Evolutionary conservation across 2,888 invertebrate genomes (phyloP), one percentile per base, ranked within the genome.

Genomic region (Calliphora vomitoria): DNA sequence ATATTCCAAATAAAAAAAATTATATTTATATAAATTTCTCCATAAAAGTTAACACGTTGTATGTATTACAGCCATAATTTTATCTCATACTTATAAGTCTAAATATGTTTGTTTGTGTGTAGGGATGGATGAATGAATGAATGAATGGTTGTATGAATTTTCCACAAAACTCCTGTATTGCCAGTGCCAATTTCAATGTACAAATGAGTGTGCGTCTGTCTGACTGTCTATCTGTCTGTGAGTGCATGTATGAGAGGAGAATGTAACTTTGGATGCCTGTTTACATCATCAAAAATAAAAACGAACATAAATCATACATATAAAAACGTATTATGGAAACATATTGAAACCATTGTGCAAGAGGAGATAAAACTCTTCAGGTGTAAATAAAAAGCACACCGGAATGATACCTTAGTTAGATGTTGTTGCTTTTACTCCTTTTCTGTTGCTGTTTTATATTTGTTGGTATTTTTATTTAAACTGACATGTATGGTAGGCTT

Each of bases 271-370:
- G 38, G 10, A 25, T 66, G 53, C 31, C 75, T 47, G 31, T 66
- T n/a, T 10, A 66, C n/a, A 41, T 55, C 66, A 79, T 84, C 41
- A 58, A 58, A 66, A 68, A 72, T n/a, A 8, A 66, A 76, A 58
- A 53, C 6, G 35, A 50, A 66, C 68, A 84, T 84, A 79, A 84
- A 84, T 84, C 84, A 79, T 10, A 44, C 84, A 79, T 10, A 44
- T 44, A 44, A 44, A 58, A 74, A 74, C 35, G 58, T 62, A 50
- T 75, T 69, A 72, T 72, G 25, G 38, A 35, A 84, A 68, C 84
- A 74, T 79, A 79, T 79, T 84, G 84, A 84, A 84, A 50, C n/a
- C 60, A 74, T 84, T 78, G 72, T 84, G 79, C 66, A 44, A 47
- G 13, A 47, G 58, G 13, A 74, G 84, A 79, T 79, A 79, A 79